phyloP scores from a whole-genome alignment of 2,888 invertebrate genomes.

The Artemia sp. region DNA sequence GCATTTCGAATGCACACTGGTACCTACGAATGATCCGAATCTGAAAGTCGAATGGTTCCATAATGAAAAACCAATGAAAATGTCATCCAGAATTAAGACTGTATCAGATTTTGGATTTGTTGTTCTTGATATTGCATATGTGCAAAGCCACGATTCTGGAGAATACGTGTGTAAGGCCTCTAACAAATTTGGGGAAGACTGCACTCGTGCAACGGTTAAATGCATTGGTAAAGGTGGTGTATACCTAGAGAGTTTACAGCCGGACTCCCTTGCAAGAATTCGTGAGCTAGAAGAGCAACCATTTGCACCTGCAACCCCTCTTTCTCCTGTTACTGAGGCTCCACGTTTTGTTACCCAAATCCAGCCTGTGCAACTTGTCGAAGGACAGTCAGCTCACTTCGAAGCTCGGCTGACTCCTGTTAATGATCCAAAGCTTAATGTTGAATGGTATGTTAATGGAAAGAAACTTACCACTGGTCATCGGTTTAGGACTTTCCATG shows the following conservation, averaged over 20 bases:
- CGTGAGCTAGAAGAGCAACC: slow-evolving; percentile 61
- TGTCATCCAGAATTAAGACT: slow-evolving; percentile 75
- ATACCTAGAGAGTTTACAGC: slow-evolving; percentile 72
- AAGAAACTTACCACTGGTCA: slow-evolving; percentile 83
- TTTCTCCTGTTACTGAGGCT: slow-evolving; percentile 41
- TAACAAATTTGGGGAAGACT: slow-evolving; percentile 78
- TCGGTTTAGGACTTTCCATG: slow-evolving; percentile 90
- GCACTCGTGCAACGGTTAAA: slow-evolving; percentile 62
- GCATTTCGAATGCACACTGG: slow-evolving; percentile 83
- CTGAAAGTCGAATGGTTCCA: slow-evolving; percentile 94
- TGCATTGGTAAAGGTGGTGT: slow-evolving; percentile 69
- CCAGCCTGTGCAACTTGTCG: slow-evolving; percentile 61
- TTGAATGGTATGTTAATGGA: slow-evolving; percentile 89
- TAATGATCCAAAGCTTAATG: slow-evolving; percentile 79
- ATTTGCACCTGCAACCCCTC: slow-evolving; percentile 36
- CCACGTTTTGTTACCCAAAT: slow-evolving; percentile 81
- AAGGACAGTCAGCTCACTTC: slow-evolving; percentile 77
- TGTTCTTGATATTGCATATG: slow-evolving; percentile 80
- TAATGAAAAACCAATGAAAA: slow-evolving; percentile 71
- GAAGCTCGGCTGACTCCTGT: slow-evolving; percentile 66
- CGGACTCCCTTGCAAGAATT: slow-evolving; percentile 71
- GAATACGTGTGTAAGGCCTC: slow-evolving; percentile 82
- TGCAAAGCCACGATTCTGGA: slow-evolving; percentile 78
- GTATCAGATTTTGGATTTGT: slow-evolving; percentile 91
- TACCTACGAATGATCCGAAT: slow-evolving; percentile 82